Base-by-base conservation (phyloP, 2,113 vertebrate genomes). In the Oxyura jamaicensis region DNA sequence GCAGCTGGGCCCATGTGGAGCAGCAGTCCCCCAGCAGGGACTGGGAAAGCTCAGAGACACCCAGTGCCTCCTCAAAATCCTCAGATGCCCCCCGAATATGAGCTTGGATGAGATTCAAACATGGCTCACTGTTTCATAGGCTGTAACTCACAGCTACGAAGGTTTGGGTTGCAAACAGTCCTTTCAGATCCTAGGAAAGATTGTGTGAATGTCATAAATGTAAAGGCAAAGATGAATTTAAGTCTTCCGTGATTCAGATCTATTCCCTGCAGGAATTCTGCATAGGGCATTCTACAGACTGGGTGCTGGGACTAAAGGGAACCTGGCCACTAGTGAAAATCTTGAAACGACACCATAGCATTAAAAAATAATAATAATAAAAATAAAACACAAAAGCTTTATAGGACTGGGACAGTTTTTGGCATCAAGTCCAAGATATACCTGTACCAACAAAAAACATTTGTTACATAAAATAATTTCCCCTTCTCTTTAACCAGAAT, bases 231-330 rank as follows among this genome's bases (percentile, higher is more conserved):
- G 84, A 39, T 7, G 0, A 23, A 52, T 26, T 2, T 0, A 58
- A 74, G 28, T 41, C 13, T 46, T 13, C 5, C 3, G 23, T 29
- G 53, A 53, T 60, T 74, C 35, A 59, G 22, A 50, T 3, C 2
- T 0, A 0, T 60, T 53, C 62, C 25, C 22, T 21, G 48, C 11
- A 42, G 73, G 42, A 56, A 29, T 18, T 3, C 33, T 44, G 6
- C 6, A 26, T 0, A 0, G 0, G 42, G 55, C 1, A 2, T 16
- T 8, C 13, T 21, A 19, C n/a, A 2, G 21, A 5, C 33, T 0
- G 0, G 11, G 10, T 2, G 7, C 3, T 42, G 1, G 59, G 23
- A 53, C 53, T 74, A 58, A 56, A 63, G 65, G 58, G 13, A 18
- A 23, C 3, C 1, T 8, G 8, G n/a, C 25, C 79, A 7, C 19